Evolutionary conservation across 2,888 invertebrate genomes (phyloP), one percentile per base, ranked within the genome.

Genomic region (Dromius quadrimaculatus): DNA sequence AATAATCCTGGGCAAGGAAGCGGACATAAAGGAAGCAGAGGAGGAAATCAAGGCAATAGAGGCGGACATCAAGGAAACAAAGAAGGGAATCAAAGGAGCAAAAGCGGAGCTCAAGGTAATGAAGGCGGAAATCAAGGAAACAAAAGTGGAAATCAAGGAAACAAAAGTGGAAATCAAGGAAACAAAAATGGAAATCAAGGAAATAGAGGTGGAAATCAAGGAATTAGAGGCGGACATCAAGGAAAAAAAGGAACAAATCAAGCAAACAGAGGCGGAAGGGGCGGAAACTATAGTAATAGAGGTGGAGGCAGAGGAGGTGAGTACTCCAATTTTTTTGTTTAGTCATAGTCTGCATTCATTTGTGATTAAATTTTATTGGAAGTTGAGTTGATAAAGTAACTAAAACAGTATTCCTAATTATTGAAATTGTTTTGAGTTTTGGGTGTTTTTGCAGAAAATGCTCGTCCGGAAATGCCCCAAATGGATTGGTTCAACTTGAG

Each of bases 401-500:
- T n/a, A n/a, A n/a, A n/a, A n/a, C n/a, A n/a, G n/a, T n/a, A n/a
- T n/a, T n/a, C n/a, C n/a, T n/a, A n/a, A n/a, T n/a, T n/a, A n/a
- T n/a, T n/a, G n/a, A n/a, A n/a, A n/a, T n/a, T n/a, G n/a, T n/a
- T n/a, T n/a, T n/a, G n/a, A n/a, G n/a, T n/a, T n/a, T n/a, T n/a
- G n/a, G n/a, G n/a, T n/a, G n/a, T n/a, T n/a, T n/a, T n/a, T n/a
- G n/a, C n/a, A n/a, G n/a, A n/a, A n/a, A 17, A 45, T 2, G 43
- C 28, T 17, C 45, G 70, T 4, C 38, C 70, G 8, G 19, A 20
- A 22, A 62, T 36, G 22, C 70, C 62, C 15, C n/a, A 34, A 22
- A 36, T 47, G 13, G 62, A 70, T 17, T 61, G 62, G 62, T 47
- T 45, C 22, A 36, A 45, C 9, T 2, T 59, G 23, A 19, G 47